Percentiles rank a stretch among this genome's conserved stretches.
These are phyloP conservation scores for Probaryconus sp. DNA, from an alignment of 1,140 invertebrate species.

Conservation along the genomic window DNA sequence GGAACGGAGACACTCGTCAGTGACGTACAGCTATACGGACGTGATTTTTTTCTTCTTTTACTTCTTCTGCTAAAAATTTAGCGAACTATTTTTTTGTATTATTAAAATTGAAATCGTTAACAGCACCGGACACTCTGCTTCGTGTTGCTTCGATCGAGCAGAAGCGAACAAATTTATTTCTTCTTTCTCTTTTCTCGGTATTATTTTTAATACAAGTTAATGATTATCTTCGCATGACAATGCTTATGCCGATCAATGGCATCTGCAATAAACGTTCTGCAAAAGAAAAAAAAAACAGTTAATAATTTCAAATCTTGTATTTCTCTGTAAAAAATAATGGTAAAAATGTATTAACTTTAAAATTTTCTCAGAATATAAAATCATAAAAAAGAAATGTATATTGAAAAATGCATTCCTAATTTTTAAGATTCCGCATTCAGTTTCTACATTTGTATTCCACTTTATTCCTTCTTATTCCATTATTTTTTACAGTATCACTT, in stretches of 20 bases:
- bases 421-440: too few species aligned
- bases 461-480: conserved; percentile 26
- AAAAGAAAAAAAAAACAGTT: conserved; percentile 19
- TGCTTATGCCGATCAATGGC: conserved; percentile 48
- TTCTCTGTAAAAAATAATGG: too few species aligned
- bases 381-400: too few species aligned
- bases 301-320: conserved; percentile 2
- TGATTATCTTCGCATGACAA: conserved; percentile 64
- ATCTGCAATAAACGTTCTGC: conserved; percentile 50
- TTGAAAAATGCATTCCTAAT: too few species aligned
- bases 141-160: conserved; percentile 14
- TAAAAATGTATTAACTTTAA: too few species aligned
- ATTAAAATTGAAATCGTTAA: conserved; percentile 38
- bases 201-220: conserved; percentile 45
- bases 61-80: conserved; percentile 10
- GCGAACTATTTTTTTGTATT: conserved; percentile 9
- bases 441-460: too few species aligned
- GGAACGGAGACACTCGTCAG: conserved; percentile 31
- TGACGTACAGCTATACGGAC: conserved; percentile 34
- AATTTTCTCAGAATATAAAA: too few species aligned
- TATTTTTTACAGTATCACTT: too few species aligned
- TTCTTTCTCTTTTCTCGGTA: conserved; percentile 32
- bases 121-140: conserved; percentile 6
- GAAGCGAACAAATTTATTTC: conserved; percentile 28
- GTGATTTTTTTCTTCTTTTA: conserved; percentile 40